phyloP scores from a whole-genome alignment of 2,797 vertebrate species.

The Salmo trutta region DNA sequence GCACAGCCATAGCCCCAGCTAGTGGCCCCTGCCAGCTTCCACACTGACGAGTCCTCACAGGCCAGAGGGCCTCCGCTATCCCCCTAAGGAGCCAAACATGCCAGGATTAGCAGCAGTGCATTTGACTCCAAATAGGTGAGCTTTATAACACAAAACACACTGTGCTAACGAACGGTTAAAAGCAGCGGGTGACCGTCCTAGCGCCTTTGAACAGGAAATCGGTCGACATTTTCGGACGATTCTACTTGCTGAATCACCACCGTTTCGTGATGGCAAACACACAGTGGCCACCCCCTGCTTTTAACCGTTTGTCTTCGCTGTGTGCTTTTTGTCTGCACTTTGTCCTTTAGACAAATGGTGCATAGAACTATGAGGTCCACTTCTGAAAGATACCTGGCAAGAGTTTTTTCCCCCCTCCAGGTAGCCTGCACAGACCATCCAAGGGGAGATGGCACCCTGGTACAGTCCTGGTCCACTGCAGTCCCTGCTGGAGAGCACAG shows the following conservation, averaged over 20 bases:
- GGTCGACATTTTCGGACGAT: no score
- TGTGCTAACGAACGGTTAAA: neutral
- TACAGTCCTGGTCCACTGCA: constrained; percentile 87
- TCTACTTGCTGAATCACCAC: no score
- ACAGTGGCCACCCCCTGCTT: neutral
- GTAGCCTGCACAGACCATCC: constrained; percentile 94
- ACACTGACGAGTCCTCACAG: constrained; percentile 83
- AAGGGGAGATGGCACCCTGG: constrained; percentile 82
- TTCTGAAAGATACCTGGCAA: constrained; percentile 82
- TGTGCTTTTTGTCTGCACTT: neutral
- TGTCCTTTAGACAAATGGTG: neutral
- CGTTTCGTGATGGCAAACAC: no score
- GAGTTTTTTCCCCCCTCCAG: constrained; percentile 91
- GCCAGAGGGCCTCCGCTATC: constrained; percentile 94
- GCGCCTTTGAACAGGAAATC: no score
- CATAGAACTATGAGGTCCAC: neutral
- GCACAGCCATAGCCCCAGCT: constrained; percentile 93
- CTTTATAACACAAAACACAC: neutral
- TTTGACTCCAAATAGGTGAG: neutral
- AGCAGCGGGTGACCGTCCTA: no score
- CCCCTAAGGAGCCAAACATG: constrained; percentile 72
- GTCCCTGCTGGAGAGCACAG: constrained; percentile 85
- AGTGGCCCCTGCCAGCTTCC: constrained; percentile 92
- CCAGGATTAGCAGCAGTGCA: neutral
- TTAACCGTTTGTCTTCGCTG: neutral